phyloP scores from a whole-genome alignment of 53 echinoderm and acorn worm species.

The Antedon mediterranea region DNA sequence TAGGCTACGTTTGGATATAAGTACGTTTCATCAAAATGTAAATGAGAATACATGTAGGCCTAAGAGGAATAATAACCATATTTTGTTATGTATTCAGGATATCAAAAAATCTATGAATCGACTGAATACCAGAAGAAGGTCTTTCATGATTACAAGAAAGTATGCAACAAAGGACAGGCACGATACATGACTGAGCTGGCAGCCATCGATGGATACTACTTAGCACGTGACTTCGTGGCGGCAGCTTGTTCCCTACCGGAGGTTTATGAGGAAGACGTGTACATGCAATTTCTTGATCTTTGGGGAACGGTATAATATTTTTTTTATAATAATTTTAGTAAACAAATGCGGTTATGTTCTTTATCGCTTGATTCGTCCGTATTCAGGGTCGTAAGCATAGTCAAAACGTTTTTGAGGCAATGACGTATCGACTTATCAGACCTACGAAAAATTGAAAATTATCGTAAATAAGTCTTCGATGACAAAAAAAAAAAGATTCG shows the following conservation, averaged over 20 bases:
- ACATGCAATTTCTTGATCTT: not conserved
- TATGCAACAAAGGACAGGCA: not conserved
- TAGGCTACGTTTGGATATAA: no score
- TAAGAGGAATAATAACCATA: not conserved
- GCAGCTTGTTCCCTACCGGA: not conserved
- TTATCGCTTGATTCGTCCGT: no score
- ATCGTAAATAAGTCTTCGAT: no score
- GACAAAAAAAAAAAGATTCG: no score
- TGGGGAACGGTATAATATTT: constrained; percentile 4
- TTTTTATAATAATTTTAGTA: no score
- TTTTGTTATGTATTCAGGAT: not conserved
- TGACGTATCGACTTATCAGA: no score
- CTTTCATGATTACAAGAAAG: constrained; percentile 1
- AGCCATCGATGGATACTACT: not conserved
- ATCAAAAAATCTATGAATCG: not conserved
- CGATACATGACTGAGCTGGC: not conserved
- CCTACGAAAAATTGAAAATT: no score
- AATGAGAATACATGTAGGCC: no score
- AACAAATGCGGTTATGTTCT: no score
- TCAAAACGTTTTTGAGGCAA: no score
- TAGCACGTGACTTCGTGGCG: not conserved
- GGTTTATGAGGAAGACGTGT: not conserved
- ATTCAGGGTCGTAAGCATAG: no score
- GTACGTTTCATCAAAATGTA: no score
- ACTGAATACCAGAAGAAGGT: not conserved